Evolutionary conservation across 2,888 invertebrate genomes (phyloP), one percentile per base, ranked within the genome.

Genomic region (Pyrrhia umbra): DNA sequence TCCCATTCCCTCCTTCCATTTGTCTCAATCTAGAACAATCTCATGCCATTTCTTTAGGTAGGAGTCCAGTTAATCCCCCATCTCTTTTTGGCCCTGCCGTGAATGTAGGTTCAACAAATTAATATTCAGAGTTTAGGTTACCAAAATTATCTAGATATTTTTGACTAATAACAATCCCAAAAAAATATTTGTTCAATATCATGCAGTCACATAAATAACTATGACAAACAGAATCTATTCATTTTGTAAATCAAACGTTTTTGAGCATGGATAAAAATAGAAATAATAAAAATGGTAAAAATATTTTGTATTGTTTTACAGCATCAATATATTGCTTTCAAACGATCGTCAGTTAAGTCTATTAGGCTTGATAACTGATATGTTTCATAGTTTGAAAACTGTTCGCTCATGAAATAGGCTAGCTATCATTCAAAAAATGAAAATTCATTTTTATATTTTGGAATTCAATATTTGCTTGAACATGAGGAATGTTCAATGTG

Each of bases 331-430:
- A 62, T 43, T 56, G 65, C 46, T 45, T 40, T 59, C 58, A 65
- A 60, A 60, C 51, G 30, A 43, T 56, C 47, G 56, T 16, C 27
- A 52, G 47, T 68, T 47, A 56, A 39, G 51, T 51, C 47, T 52
- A 43, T 68, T 68, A 68, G 6, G 34, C 27, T 47, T 23, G 52
- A 58, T 46, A 54, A 69, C 45, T 42, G 63, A 52, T 56, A 69
- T 6, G 42, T 52, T 61, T 63, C 46, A 63, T 56, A 43, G 69
- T 69, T 69, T 51, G 23, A 30, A 59, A 59, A 67, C 13, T 52
- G 21, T 59, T 59, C 8, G 46, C 18, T 51, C 16, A 58, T 39
- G 59, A 46, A 58, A n/a, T 47, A 20, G 30, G 10, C 16, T 25
- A 34, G 25, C 21, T 60, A 18, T 34, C 23, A 18, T 27, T 15